Base-by-base conservation (phyloP, 1,140 invertebrate species). In the Ceratosolen solmsi region DNA sequence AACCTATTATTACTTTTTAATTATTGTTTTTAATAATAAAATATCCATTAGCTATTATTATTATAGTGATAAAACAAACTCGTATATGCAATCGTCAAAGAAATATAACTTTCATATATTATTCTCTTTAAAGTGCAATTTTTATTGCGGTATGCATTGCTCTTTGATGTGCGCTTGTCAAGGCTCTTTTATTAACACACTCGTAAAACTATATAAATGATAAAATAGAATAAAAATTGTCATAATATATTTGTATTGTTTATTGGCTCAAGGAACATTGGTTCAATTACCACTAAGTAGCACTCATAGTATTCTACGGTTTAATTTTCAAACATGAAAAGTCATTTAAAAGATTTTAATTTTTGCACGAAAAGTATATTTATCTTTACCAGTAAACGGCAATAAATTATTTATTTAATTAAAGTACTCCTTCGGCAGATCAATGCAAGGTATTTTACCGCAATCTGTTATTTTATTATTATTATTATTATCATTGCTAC, bases 141-240 rank as follows among this genome's bases (percentile, higher is more conserved):
- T 70, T 41, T 4, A 46, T 58, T 56, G 11, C 20, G 15, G n/a
- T 33, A 33, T 17, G 22, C 20, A 70, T 38, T 20, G 17, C 15
- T 7, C 68, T 79, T 56, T 79, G 33, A 78, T 78, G 22, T 79
- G 17, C 49, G 20, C 20, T 36, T 38, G 11, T 56, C 22, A 71
- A 54, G 30, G 65, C 30, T 30, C 13, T 51, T 51, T 78, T 70
- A 22, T 33, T 8, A 58, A n/a, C n/a, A 15, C 56, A 33, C 17
- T 74, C 70, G 9, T 46, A 49, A 25, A 60, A 27, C 7, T 56
- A 63, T 8, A 56, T n/a, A 20, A 76, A 7, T 25, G 33, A 0
- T 11, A 36, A 20, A 9, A 63, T 60, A 41, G 33, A 76, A 63
- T 60, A 15, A 20, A 76, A 60, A 27, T 41, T 15, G 41, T 36